phyloP scores from a whole-genome alignment of 2,113 vertebrate genomes.

The Varanus komodoensis region DNA sequence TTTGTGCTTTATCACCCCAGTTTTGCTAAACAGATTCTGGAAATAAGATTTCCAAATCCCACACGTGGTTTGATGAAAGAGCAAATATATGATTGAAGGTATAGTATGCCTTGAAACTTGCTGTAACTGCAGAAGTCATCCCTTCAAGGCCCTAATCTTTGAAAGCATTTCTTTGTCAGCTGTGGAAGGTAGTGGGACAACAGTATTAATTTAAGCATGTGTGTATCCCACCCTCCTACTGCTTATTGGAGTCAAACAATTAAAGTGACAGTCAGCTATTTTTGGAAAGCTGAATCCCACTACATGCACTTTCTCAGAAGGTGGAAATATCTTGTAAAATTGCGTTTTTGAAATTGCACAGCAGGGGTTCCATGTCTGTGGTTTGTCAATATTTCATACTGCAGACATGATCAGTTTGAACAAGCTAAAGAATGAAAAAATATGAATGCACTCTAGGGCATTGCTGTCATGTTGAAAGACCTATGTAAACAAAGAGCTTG shows the following conservation, averaged over 20 bases:
- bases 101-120: neutral
- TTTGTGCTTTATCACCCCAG: neutral
- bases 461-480: constrained; percentile 19
- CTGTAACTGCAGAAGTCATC: constrained; percentile 9
- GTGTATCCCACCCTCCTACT: neutral
- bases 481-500: neutral
- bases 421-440: neutral
- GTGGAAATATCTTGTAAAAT: neutral
- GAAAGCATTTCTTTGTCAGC: constrained; percentile 2
- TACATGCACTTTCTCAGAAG: neutral
- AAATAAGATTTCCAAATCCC: constrained; percentile 38
- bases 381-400: constrained; percentile 17
- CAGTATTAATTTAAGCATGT: neutral
- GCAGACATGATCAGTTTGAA: constrained; percentile 22
- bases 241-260: neutral
- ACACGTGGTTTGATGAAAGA: constrained; percentile 21
- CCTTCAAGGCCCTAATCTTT: constrained; percentile 8
- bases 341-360: neutral
- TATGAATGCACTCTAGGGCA: neutral
- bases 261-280: constrained; percentile 7
- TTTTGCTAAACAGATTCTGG: constrained; percentile 21
- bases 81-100: constrained; percentile 2
- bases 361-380: neutral
- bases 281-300: constrained; percentile 7
- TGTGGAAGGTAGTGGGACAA: neutral